These are phyloP conservation scores for Australoheros facetus DNA, from an alignment of 2,797 vertebrate species.

Conservation along the genomic window DNA sequence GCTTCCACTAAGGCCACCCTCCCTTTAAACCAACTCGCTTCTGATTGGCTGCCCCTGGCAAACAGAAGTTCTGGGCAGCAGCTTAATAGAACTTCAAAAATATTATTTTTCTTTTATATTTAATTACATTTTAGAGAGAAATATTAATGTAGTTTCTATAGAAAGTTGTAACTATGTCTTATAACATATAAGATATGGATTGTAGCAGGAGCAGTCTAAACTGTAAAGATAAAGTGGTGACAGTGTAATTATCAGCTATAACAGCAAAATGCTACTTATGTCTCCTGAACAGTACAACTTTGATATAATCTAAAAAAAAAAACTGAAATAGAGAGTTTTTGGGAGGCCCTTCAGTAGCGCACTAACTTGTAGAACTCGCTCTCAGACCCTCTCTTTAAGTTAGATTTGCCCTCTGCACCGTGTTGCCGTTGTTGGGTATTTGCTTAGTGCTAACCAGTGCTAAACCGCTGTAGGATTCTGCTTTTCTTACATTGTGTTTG, in stretches of 20 bases:
- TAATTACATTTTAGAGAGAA: neutral
- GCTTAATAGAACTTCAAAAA: neutral
- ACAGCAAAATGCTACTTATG: neutral
- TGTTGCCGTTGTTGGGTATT: slow-evolving; percentile 54
- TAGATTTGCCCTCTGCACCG: neutral
- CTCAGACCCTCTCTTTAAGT: neutral
- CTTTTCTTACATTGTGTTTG: slow-evolving; percentile 73
- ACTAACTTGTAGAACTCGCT: neutral
- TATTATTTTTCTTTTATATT: neutral
- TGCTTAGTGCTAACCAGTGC: slow-evolving; percentile 70
- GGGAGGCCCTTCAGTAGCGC: neutral
- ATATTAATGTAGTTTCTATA: neutral
- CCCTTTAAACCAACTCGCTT: neutral
- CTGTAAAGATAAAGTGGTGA: neutral
- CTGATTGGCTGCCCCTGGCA: neutral
- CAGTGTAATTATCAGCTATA: neutral
- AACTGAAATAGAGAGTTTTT: neutral
- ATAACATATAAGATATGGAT: too few species aligned
- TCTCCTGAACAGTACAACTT: neutral
- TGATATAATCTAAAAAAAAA: neutral
- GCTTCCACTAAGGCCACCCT: neutral
- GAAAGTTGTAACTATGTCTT: neutral
- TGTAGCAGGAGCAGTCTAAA: neutral
- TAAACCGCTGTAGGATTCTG: slow-evolving; percentile 68
- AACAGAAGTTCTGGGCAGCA: neutral